These are phyloP conservation scores for Chionodraco myersi DNA, from an alignment of 2,113 vertebrate species.

Conservation along the genomic window DNA sequence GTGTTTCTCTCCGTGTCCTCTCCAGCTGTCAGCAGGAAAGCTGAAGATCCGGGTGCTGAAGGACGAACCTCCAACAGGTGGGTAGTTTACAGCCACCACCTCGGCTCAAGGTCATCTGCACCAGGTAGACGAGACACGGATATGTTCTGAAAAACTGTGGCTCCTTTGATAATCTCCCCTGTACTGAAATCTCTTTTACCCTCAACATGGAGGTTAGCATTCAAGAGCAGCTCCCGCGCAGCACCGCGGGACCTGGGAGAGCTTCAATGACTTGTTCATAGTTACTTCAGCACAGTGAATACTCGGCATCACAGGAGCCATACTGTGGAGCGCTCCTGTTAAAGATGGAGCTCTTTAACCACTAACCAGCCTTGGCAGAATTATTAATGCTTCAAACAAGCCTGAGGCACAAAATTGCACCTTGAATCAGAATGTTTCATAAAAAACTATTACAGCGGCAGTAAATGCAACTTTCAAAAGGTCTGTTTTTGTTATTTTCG, in stretches of 20 bases:
- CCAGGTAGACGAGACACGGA: background rate
- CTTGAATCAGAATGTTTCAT: conserved; percentile 6
- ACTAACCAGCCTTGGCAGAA: conserved; percentile 7
- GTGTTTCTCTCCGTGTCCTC: conserved; percentile 41
- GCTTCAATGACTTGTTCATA: conserved; percentile 3
- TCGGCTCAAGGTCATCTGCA: conserved; percentile 15
- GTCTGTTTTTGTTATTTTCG: background rate
- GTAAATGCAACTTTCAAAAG: background rate
- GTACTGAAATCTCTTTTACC: conserved; percentile 1
- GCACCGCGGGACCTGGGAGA: conserved; percentile 2
- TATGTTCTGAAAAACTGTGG: background rate
- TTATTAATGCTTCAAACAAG: conserved; percentile 18
- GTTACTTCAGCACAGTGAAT: conserved; percentile 6
- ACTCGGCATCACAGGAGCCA: background rate
- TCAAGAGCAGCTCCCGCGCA: conserved; percentile 8
- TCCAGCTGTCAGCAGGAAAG: conserved; percentile 87
- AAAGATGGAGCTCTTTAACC: conserved; percentile 20
- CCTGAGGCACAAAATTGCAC: conserved; percentile 8
- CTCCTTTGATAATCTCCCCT: background rate
- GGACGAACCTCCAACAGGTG: conserved; percentile 79
- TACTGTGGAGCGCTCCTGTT: conserved; percentile 12
- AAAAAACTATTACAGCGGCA: background rate
- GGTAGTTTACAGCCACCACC: conserved; percentile 42
- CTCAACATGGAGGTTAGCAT: conserved; percentile 14
- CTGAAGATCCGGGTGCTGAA: conserved; percentile 89